Evolutionary conservation across 2,888 invertebrate genomes (phyloP).

Genomic region (Tinea pellionella): DNA sequence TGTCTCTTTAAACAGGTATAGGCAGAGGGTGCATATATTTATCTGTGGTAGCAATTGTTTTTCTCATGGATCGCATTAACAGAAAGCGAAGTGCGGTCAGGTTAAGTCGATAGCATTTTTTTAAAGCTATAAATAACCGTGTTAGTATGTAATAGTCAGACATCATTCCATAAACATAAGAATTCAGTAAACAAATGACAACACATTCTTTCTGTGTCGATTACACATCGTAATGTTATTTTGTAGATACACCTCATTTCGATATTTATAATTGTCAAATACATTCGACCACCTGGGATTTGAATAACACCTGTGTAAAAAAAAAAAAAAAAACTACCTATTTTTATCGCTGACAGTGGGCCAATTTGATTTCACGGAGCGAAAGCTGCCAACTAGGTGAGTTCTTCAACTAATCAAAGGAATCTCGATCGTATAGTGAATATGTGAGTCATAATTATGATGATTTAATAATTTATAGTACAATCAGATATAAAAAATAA

Average conservation of each 20-base stretch:
- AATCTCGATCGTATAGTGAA: too few relatives aligned
- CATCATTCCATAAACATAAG: background rate
- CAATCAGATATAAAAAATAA: too few relatives aligned
- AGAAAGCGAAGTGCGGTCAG: too few relatives aligned
- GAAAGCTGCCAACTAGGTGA: conserved; percentile 35
- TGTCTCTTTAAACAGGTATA: too few relatives aligned
- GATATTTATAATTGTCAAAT: background rate
- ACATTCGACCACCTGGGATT: background rate
- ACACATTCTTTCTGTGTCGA: too few relatives aligned
- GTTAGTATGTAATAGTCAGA: background rate
- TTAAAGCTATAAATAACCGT: background rate
- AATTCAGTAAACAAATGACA: background rate
- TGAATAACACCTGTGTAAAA: background rate
- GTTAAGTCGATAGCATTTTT: too few relatives aligned
- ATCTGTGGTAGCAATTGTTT: too few relatives aligned
- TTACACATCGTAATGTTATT: background rate
- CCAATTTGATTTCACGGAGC: conserved; percentile 54
- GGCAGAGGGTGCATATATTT: too few relatives aligned
- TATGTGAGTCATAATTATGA: too few relatives aligned
- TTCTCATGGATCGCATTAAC: too few relatives aligned
- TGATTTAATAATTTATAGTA: too few relatives aligned
- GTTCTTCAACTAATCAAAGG: background rate
- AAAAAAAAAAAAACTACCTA: conserved; percentile 28
- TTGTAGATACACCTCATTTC: background rate
- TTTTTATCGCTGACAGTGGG: conserved; percentile 59